Percentiles rank a stretch among this genome's conserved stretches.
phyloP scores from a whole-genome alignment of 1,140 invertebrate species.

The Tribolium madens region DNA sequence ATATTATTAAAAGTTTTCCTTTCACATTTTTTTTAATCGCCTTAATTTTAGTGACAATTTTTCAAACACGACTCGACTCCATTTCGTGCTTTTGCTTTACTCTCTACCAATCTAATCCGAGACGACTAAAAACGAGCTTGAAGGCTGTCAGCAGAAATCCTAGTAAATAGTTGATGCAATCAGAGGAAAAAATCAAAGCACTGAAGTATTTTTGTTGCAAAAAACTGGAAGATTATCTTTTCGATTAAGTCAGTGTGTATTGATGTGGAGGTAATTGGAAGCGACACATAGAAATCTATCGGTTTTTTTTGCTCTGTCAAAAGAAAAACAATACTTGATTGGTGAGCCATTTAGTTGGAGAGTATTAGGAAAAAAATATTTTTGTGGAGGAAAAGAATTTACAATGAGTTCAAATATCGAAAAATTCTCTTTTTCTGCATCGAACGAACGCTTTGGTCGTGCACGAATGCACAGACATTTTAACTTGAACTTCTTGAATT shows the following conservation, averaged over 20 bases:
- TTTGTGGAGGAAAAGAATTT: not conserved
- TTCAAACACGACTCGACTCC: not conserved
- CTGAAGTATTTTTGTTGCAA: not conserved
- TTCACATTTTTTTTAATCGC: not conserved
- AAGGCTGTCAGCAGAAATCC: not conserved
- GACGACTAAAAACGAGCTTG: not conserved
- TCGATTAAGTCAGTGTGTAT: not conserved
- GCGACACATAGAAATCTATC: not conserved
- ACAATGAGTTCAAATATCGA: not conserved
- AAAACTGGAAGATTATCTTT: not conserved
- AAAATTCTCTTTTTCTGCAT: not conserved
- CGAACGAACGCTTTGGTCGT: not conserved
- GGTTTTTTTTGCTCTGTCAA: not conserved
- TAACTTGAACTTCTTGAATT: not conserved
- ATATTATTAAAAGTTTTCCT: too few relatives aligned
- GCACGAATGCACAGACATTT: not conserved
- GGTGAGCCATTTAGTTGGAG: not conserved
- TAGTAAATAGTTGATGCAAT: not conserved
- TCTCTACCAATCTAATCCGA: not conserved
- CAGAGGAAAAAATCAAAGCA: not conserved
- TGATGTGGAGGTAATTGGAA: not conserved
- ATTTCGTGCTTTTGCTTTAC: not conserved
- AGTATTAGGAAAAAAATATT: not conserved
- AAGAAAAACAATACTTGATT: not conserved
- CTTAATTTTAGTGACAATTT: too few relatives aligned